Conservation (phyloP, 2,888 invertebrate species). For the Mystacides longicornis region DNA sequence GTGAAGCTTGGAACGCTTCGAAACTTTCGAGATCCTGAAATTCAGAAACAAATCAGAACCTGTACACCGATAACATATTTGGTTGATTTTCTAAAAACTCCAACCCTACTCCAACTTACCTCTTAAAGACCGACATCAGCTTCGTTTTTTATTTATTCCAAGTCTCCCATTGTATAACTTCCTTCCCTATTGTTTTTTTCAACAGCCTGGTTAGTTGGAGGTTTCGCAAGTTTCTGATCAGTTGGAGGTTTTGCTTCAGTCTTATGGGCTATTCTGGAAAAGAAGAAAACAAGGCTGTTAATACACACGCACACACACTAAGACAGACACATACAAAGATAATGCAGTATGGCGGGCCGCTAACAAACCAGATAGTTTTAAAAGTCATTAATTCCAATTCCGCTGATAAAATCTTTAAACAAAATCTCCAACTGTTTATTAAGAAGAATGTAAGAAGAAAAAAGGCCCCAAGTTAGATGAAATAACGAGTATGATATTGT, state of each 20-base stretch:
- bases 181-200: not conserved
- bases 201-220: no score
- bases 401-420: not conserved
- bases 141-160: slow-evolving; percentile 6
- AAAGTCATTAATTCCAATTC: not conserved
- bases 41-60: not conserved
- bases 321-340: no score
- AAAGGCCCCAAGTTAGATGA: not conserved
- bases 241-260: no score
- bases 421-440: not conserved
- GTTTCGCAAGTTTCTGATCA: no score
- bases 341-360: no score
- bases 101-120: slow-evolving; percentile 7
- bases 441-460: not conserved
- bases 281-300: no score
- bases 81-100: not conserved
- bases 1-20: slow-evolving; percentile 11
- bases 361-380: no score
- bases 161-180: not conserved
- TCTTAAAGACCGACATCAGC: slow-evolving; percentile 17
- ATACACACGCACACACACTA: no score
- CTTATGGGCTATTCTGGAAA: no score
- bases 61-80: not conserved
- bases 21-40: slow-evolving; percentile 9
- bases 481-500: not conserved